A percentile compares a stretch with the other conserved stretches of the same genome.
phyloP scores from a whole-genome alignment of 92 coral and sea anemone genomes.

The Porites lobata region DNA sequence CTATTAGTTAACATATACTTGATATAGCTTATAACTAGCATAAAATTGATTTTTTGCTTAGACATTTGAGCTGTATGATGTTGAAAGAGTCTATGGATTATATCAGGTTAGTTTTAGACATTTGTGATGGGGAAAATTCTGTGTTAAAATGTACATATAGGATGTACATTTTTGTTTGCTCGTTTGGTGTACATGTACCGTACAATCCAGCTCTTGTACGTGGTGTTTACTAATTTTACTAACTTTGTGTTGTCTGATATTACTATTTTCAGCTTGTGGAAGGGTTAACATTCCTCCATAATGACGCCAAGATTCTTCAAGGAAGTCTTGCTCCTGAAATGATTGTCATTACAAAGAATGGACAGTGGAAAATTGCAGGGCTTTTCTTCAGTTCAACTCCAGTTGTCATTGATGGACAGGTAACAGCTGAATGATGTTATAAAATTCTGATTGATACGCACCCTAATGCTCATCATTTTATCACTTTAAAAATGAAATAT shows the following conservation, averaged over 20 bases:
- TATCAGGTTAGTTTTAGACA: conserved; percentile 79
- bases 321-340: conserved; percentile 87
- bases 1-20: neutral
- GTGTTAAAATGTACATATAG: too few relatives aligned
- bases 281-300: conserved; percentile 96
- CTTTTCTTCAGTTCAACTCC: conserved; percentile 94
- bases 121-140: too few relatives aligned
- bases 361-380: conserved; percentile 97
- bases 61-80: conserved; percentile 97
- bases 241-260: neutral
- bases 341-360: conserved; percentile 90
- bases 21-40: neutral
- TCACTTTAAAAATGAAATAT: too few relatives aligned
- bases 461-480: too few relatives aligned
- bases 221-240: neutral
- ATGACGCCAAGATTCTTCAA: conserved; percentile 97
- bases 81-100: conserved; percentile 94
- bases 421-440: neutral
- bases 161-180: too few relatives aligned
- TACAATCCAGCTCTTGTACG: too few relatives aligned
- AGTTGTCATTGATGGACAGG: conserved; percentile 90
- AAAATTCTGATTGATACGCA: neutral
- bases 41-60: conserved; percentile 1
- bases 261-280: conserved; percentile 78
- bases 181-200: too few relatives aligned